Percentiles rank a stretch among this genome's conserved stretches.
Conservation (phyloP, 2,113 vertebrate species). For the Cryptotis parvus region DNA sequence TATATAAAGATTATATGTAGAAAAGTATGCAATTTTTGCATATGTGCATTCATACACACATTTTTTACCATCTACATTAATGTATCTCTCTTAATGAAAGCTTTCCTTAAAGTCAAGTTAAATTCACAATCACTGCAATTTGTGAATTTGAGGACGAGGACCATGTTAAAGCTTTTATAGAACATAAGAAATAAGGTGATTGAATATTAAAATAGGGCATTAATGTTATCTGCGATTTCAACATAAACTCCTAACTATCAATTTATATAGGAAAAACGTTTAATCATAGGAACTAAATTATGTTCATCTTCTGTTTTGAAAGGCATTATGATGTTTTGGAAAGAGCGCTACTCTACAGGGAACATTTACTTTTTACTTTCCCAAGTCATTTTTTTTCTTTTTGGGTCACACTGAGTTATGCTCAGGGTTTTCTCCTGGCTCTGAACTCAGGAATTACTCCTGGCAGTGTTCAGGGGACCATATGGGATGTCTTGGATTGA, state of each 20-base stretch:
- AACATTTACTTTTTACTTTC: neutral
- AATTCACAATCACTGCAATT: neutral
- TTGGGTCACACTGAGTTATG: too few relatives aligned
- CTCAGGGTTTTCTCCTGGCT: too few relatives aligned
- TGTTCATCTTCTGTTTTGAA: neutral
- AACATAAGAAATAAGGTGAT: neutral
- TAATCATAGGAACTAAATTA: neutral
- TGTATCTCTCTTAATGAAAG: neutral
- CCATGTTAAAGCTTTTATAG: neutral
- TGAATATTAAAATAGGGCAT: neutral
- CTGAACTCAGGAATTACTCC: too few relatives aligned
- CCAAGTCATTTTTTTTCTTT: neutral
- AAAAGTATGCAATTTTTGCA: too few relatives aligned
- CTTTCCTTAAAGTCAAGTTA: neutral
- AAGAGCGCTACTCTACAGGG: neutral
- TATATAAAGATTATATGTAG: neutral
- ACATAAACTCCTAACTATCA: neutral
- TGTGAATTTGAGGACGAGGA: neutral
- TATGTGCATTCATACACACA: neutral
- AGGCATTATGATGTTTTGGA: neutral
- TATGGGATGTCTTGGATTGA: too few relatives aligned
- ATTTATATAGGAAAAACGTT: neutral
- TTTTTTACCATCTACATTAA: neutral
- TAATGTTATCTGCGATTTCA: neutral
- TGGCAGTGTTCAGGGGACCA: too few relatives aligned